Conservation (phyloP, 2,113 vertebrate genomes). For the Neomonachus schauinslandi region DNA sequence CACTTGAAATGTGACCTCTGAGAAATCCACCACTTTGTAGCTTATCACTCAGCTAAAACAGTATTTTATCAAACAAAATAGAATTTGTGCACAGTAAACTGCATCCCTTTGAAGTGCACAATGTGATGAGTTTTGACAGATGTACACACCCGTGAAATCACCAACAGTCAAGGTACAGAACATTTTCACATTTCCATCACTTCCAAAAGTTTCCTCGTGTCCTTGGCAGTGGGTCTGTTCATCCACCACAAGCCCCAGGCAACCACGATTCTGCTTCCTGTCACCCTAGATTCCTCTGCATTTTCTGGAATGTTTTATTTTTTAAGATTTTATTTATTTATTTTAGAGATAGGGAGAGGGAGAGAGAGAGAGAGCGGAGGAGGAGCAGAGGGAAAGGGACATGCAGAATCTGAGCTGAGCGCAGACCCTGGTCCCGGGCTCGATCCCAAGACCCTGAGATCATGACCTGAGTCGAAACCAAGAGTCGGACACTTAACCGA, state of each 20-base stretch:
- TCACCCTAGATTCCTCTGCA: background rate
- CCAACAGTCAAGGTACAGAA: background rate
- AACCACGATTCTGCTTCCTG: fast-evolving
- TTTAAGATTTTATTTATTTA: background rate
- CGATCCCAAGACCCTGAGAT: background rate
- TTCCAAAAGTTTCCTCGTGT: background rate
- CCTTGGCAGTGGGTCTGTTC: background rate
- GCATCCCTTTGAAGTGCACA: background rate
- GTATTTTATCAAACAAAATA: background rate
- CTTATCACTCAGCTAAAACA: background rate
- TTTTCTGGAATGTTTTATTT: background rate
- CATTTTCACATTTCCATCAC: background rate
- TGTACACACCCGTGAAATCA: background rate
- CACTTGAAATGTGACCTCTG: background rate
- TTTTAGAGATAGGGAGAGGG: no score
- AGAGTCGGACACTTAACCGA: background rate
- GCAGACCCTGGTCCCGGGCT: background rate
- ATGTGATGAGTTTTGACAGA: background rate
- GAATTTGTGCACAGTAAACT: background rate
- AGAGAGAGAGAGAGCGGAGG: background rate
- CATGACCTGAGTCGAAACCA: background rate
- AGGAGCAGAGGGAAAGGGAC: background rate
- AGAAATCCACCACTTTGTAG: background rate
- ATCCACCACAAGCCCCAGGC: background rate
- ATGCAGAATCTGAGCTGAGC: background rate